Percentiles rank a stretch among this genome's conserved stretches.
Evolutionary conservation across 2,888 invertebrate genomes (phyloP).

Genomic region (Pristionchus japonicus): DNA sequence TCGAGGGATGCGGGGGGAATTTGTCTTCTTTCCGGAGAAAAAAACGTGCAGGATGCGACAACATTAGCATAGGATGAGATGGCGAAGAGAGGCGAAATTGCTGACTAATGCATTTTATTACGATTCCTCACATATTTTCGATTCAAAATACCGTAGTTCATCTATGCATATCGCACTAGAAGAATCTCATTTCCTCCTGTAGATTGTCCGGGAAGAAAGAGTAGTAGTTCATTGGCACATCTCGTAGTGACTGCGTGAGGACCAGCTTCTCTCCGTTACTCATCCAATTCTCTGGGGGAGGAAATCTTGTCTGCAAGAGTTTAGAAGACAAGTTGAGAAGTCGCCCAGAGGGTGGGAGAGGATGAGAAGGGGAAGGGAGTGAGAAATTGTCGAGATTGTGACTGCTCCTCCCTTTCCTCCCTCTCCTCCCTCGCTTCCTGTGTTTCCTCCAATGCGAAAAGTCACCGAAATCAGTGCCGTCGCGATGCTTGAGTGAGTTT

Average conservation of each 20-base stretch:
- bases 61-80: background rate
- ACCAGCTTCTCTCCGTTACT: background rate
- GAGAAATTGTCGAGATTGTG: slow-evolving; percentile 32
- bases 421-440: background rate
- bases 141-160: background rate
- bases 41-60: background rate
- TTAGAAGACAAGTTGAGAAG: slow-evolving; percentile 37
- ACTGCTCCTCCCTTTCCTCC: background rate
- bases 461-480: slow-evolving; percentile 10
- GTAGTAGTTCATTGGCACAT: background rate
- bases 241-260: background rate
- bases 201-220: background rate
- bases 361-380: background rate
- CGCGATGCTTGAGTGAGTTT: slow-evolving; percentile 14
- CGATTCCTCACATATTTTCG: background rate
- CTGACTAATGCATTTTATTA: background rate
- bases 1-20: background rate
- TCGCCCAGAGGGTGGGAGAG: background rate
- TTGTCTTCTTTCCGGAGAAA: background rate
- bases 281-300: background rate
- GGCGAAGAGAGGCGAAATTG: background rate
- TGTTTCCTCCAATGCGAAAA: background rate
- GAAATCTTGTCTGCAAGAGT: background rate
- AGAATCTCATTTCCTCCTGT: background rate
- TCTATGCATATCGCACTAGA: background rate